Evolutionary conservation across 1,140 invertebrate species (phyloP).

Genomic region (Cotesia chilonis): DNA sequence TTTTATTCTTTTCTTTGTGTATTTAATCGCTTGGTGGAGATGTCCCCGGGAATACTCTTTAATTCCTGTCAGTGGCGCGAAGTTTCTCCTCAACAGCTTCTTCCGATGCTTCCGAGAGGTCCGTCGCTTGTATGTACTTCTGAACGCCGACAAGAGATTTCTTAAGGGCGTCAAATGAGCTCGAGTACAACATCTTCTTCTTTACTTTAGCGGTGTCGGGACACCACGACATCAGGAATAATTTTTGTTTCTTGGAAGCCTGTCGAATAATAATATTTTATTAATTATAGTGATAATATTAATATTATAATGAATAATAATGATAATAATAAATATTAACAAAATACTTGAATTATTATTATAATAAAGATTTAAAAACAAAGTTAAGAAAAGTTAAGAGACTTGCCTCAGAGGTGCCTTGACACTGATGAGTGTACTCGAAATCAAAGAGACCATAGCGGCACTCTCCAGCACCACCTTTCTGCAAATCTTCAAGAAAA

Average conservation of each 20-base stretch:
- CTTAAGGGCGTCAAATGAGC: constrained; percentile 95
- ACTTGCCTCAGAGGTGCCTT: constrained; percentile 85
- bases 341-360: constrained; percentile 24
- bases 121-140: constrained; percentile 96
- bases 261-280: constrained; percentile 39
- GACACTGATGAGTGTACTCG: constrained; percentile 94
- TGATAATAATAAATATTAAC: not conserved
- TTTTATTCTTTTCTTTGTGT: constrained; percentile 31
- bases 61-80: constrained; percentile 91
- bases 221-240: constrained; percentile 97
- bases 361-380: not conserved
- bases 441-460: constrained; percentile 96
- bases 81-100: constrained; percentile 92
- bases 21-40: constrained; percentile 26
- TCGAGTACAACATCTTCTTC: constrained; percentile 99
- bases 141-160: constrained; percentile 94
- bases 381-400: constrained; percentile 6
- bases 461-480: constrained; percentile 88
- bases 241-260: constrained; percentile 93
- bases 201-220: constrained; percentile 96
- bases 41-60: constrained; percentile 62
- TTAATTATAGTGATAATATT: constrained; percentile 24
- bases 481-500: constrained; percentile 90
- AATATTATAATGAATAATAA: constrained; percentile 14
- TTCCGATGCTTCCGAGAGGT: constrained; percentile 88